Evolutionary conservation across 1,140 invertebrate genomes (phyloP).

Genomic region (Drosophila nebulosa): DNA sequence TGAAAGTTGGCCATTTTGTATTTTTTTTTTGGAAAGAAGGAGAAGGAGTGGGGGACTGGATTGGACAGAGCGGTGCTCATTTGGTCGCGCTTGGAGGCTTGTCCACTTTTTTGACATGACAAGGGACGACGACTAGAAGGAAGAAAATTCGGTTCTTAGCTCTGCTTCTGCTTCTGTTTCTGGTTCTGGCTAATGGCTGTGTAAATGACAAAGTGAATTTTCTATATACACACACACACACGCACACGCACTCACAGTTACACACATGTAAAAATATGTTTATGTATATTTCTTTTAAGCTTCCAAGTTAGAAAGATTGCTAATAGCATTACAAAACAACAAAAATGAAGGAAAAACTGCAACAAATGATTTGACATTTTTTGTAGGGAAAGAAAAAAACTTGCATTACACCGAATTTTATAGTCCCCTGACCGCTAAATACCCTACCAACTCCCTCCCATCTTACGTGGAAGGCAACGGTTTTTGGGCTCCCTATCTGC

Average conservation of each 20-base stretch:
- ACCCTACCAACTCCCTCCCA: too few species aligned
- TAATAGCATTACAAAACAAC: conserved; percentile 33
- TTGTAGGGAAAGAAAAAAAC: too few species aligned
- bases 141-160: conserved; percentile 51
- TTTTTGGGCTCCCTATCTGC: too few species aligned
- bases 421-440: too few species aligned
- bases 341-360: background rate
- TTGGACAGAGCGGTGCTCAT: conserved; percentile 46
- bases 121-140: conserved; percentile 11
- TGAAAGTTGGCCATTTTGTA: conserved; percentile 40
- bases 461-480: too few species aligned
- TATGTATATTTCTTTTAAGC: conserved; percentile 16
- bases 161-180: conserved; percentile 19
- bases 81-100: conserved; percentile 50
- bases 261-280: background rate
- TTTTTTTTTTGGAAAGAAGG: too few species aligned
- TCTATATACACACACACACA: conserved; percentile 25
- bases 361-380: conserved; percentile 2
- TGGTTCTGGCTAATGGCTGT: conserved; percentile 63
- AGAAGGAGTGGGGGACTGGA: too few species aligned
- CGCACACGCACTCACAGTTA: background rate
- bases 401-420: too few species aligned
- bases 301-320: conserved; percentile 35
- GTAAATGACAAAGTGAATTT: conserved; percentile 78
- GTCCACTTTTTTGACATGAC: conserved; percentile 65